Conservation (phyloP, 2,113 vertebrate genomes). For the Geothlypis trichas region DNA sequence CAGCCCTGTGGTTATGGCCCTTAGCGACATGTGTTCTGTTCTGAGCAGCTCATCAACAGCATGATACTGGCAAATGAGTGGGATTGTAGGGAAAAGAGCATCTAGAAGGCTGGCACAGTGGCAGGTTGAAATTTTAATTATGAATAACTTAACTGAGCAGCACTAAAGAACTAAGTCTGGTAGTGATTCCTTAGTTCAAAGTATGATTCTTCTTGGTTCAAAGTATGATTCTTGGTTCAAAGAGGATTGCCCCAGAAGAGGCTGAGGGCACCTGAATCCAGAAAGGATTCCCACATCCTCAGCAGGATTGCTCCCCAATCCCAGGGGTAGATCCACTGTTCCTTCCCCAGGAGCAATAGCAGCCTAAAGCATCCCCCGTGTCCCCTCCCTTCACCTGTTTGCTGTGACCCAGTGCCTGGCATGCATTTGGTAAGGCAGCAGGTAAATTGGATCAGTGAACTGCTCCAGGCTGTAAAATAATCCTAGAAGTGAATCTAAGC, state of each 20-base stretch:
- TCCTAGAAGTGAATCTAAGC: background rate
- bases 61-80: background rate
- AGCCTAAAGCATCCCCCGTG: background rate
- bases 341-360: background rate
- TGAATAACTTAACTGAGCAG: background rate
- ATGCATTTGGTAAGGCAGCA: background rate
- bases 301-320: background rate
- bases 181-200: background rate
- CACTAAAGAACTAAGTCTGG: background rate
- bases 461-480: background rate
- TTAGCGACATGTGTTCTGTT: background rate
- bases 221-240: background rate
- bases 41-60: background rate
- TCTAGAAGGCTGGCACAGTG: background rate
- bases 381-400: background rate
- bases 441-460: background rate
- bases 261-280: background rate
- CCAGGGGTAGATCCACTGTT: background rate
- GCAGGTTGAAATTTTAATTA: background rate
- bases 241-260: background rate
- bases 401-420: background rate
- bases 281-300: background rate
- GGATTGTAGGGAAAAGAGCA: background rate
- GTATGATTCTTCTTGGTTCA: background rate
- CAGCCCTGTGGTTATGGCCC: background rate